These are phyloP conservation scores for Heliocidaris erythrogramma DNA, from an alignment of 35 echinoderm and acorn worm genomes.

Conservation along the genomic window DNA sequence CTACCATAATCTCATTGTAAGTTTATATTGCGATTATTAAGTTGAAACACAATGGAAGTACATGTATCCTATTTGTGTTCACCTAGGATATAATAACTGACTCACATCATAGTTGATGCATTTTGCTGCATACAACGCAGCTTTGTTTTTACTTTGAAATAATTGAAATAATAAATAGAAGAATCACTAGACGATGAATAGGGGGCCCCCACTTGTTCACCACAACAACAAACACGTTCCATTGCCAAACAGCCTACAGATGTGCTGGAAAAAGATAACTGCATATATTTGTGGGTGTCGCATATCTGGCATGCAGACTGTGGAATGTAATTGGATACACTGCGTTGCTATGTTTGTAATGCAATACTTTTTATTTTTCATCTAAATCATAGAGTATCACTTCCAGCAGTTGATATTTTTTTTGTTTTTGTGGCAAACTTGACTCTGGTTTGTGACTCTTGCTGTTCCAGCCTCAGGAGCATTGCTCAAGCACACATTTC, in stretches of 20 bases:
- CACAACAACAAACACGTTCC: constrained; percentile 1
- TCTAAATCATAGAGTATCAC: background rate
- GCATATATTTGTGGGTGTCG: background rate
- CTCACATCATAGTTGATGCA: background rate
- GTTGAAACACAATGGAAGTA: no score
- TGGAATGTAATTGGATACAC: background rate
- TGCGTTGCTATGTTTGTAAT: background rate
- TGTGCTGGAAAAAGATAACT: background rate
- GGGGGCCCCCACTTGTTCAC: constrained; percentile 3
- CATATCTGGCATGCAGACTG: background rate
- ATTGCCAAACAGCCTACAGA: background rate
- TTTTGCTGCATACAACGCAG: background rate
- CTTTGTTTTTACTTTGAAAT: background rate
- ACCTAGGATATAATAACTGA: background rate
- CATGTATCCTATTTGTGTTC: background rate
- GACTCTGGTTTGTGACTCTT: background rate
- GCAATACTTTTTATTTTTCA: background rate
- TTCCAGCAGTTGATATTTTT: background rate
- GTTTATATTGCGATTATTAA: no score
- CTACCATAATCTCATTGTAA: no score
- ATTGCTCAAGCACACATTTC: background rate
- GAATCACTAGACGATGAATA: background rate
- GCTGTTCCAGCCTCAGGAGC: background rate
- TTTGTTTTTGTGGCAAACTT: background rate
- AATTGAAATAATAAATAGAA: background rate